A percentile compares a stretch with the other conserved stretches of the same genome.
Conservation (phyloP, 2,113 vertebrate genomes). For the Plestiodon gilberti region DNA sequence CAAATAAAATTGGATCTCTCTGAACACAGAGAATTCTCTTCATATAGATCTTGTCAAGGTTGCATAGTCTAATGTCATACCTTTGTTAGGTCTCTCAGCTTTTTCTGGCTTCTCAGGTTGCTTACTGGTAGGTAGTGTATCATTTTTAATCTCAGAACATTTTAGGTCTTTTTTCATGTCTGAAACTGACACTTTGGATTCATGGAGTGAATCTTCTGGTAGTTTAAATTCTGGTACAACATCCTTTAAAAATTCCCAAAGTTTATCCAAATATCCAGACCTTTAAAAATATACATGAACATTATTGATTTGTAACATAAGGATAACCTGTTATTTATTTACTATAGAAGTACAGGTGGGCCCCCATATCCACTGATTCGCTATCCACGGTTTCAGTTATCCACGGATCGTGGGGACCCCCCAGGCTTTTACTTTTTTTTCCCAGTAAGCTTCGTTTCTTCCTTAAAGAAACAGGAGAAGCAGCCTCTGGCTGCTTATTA, state of each 20-base stretch:
- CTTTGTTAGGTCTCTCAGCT: constrained; percentile 72
- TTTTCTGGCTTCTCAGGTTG: constrained; percentile 60
- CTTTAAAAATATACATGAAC: constrained; percentile 69
- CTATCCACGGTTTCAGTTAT: too few species aligned
- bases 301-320: constrained; percentile 10
- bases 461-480: too few species aligned
- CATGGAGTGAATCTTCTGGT: constrained; percentile 59
- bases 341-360: background rate
- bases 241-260: constrained; percentile 86
- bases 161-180: constrained; percentile 63
- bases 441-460: too few species aligned
- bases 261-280: constrained; percentile 66
- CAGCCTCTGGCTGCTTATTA: too few species aligned
- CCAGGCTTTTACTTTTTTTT: too few species aligned
- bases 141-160: constrained; percentile 57
- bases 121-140: constrained; percentile 49
- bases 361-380: too few species aligned
- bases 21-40: background rate
- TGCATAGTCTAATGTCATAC: constrained; percentile 60
- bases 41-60: background rate
- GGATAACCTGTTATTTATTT: background rate
- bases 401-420: too few species aligned
- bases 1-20: background rate
- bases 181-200: constrained; percentile 48
- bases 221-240: constrained; percentile 82